Conservation (phyloP, 2,113 vertebrate genomes). For the Lichenostomus cassidix region DNA sequence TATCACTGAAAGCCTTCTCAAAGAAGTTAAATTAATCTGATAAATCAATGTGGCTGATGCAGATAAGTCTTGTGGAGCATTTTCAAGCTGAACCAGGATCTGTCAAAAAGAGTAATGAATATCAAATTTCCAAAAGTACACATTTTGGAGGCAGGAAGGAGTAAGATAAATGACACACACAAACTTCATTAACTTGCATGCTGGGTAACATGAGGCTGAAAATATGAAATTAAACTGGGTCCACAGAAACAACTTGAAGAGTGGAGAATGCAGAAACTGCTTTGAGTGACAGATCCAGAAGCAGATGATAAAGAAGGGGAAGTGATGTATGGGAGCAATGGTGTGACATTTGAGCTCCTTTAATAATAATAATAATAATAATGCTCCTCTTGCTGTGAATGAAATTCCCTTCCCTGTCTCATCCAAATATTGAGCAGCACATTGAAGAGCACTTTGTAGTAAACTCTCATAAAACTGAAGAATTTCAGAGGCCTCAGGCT, state of each 20-base stretch:
- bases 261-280: not conserved
- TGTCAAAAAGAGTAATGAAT: constrained; percentile 32
- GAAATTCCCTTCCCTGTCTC: not conserved
- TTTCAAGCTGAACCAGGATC: not conserved
- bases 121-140: not conserved
- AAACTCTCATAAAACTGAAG: not conserved
- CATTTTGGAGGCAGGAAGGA: not conserved
- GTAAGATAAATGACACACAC: not conserved
- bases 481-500: not conserved
- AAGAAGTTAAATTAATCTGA: constrained; percentile 53
- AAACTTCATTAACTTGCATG: not conserved
- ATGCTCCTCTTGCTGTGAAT: not conserved
- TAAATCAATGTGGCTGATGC: constrained; percentile 19
- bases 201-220: not conserved
- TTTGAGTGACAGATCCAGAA: not conserved
- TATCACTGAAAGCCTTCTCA: constrained; percentile 39
- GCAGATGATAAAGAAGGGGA: not conserved
- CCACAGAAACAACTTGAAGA: not conserved
- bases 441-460: not conserved
- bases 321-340: not conserved
- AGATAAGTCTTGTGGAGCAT: not conserved
- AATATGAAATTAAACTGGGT: constrained; percentile 2
- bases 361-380: not conserved
- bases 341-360: not conserved
- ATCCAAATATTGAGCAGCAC: not conserved